Percentiles rank a stretch among this genome's conserved stretches.
phyloP scores from a whole-genome alignment of 2,797 vertebrate genomes.

The Lerista edwardsae region DNA sequence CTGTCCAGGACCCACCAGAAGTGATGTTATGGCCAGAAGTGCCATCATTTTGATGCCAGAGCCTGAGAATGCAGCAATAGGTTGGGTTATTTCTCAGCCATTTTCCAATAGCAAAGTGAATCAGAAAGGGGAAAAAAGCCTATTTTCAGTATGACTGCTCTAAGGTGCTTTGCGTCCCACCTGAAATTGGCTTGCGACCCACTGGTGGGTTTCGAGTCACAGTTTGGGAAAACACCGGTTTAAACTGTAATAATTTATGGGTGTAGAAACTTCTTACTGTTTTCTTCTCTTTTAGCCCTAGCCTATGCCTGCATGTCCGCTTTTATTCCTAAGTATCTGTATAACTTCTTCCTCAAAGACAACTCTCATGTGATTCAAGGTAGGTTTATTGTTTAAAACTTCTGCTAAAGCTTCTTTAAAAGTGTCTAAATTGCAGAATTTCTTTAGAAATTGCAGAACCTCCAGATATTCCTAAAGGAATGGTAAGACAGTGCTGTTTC shows the following conservation, averaged over 20 bases:
- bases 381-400: conserved; percentile 70
- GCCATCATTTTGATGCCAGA: no score
- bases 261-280: background rate
- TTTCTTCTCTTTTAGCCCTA: conserved; percentile 82
- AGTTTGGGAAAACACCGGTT: no score
- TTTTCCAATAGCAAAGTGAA: no score
- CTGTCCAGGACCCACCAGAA: no score
- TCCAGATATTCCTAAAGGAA: background rate
- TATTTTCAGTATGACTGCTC: no score
- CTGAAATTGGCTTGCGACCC: no score
- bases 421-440: background rate
- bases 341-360: conserved; percentile 99
- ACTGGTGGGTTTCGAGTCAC: no score
- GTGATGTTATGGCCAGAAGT: no score
- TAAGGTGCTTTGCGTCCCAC: no score
- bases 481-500: background rate
- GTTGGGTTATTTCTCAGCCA: no score
- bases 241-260: background rate
- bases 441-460: background rate
- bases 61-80: no score
- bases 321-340: conserved; percentile 98
- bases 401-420: background rate
- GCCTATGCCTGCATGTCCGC: conserved; percentile 99
- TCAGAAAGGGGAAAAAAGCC: no score
- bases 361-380: conserved; percentile 99